Evolutionary conservation across 2,113 vertebrate genomes (phyloP), one percentile per base, ranked within the genome.

Genomic region (Nothoprocta pentlandii): DNA sequence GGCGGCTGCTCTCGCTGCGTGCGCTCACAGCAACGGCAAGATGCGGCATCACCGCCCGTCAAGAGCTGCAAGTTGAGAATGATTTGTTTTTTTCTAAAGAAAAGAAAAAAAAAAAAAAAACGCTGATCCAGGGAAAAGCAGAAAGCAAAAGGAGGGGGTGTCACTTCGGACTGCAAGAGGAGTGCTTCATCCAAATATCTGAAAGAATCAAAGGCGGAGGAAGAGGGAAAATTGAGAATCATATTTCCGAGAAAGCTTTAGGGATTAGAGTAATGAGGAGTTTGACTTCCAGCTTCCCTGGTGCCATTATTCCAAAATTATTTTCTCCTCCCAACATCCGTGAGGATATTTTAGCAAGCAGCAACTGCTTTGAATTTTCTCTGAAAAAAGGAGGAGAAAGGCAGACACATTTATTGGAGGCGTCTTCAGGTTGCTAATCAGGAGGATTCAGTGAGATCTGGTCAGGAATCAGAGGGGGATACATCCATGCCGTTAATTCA

Each of bases 231-330:
- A 93, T 62, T 0, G 14, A 64, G 88, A 89, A 66, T 81, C 13
- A 0, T 58, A 53, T 90, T 92, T 86, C 88, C 0, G 21, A 89
- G 83, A 95, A 94, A 81, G 83, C 77, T 92, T 68, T 84, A 26
- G 74, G 66, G 73, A 84, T 95, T 93, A 80, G 56, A 81, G 56
- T 88, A 88, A 95, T 69, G 77, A 93, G 14, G 83, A 79, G 22
- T 87, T 92, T 79, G 53, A 90, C 59, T 89, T 92, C 70, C 77
- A 93, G 69, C n/a, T 90, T 94, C 74, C 49, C 90, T 87, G 77
- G 17, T 90, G 66, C 83, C 79, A 14, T 54, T 80, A 67, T 87
- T 89, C 86, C 59, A 90, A 59, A 87, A 59, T 49, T 17, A 47
- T 36, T 76, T 71, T 71, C 22, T 90, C 20, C 87, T 70, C 41